Conservation (phyloP, 2,797 vertebrate species). For the Aphelocoma californica region DNA sequence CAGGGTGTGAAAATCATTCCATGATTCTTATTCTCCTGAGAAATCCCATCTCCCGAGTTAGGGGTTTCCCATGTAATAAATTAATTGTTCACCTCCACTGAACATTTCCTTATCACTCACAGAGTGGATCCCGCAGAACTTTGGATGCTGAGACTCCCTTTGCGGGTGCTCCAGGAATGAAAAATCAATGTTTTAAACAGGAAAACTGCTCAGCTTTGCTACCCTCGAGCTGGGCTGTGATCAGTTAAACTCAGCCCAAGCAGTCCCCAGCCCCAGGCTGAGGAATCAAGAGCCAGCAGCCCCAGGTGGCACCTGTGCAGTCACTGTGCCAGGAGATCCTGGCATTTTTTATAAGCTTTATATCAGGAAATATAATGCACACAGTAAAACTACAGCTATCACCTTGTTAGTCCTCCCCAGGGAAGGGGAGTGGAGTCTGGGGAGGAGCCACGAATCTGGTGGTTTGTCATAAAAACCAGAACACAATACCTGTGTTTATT, state of each 20-base stretch:
- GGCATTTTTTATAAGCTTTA: not conserved
- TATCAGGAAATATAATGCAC: not conserved
- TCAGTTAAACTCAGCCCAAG: not conserved
- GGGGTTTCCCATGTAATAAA: not conserved
- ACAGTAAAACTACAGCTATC: not conserved
- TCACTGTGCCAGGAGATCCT: too few species aligned
- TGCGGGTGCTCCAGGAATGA: not conserved
- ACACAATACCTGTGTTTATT: not conserved
- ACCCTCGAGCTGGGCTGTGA: not conserved
- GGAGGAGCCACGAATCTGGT: not conserved
- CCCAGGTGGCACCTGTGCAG: not conserved
- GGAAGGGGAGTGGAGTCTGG: not conserved
- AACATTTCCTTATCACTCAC: not conserved
- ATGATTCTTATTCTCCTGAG: not conserved
- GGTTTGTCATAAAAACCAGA: not conserved
- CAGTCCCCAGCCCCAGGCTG: not conserved
- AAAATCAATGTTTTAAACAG: not conserved
- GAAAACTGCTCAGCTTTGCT: not conserved
- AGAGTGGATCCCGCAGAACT: not conserved
- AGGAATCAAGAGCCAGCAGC: not conserved
- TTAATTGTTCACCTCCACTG: not conserved
- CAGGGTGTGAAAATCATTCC: not conserved
- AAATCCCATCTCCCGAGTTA: not conserved
- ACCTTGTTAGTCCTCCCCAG: not conserved
- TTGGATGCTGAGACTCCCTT: not conserved